Evolutionary conservation across 2,888 invertebrate species (phyloP), one percentile per base, ranked within the genome.

Genomic region (Brachypalpus laphriformis): DNA sequence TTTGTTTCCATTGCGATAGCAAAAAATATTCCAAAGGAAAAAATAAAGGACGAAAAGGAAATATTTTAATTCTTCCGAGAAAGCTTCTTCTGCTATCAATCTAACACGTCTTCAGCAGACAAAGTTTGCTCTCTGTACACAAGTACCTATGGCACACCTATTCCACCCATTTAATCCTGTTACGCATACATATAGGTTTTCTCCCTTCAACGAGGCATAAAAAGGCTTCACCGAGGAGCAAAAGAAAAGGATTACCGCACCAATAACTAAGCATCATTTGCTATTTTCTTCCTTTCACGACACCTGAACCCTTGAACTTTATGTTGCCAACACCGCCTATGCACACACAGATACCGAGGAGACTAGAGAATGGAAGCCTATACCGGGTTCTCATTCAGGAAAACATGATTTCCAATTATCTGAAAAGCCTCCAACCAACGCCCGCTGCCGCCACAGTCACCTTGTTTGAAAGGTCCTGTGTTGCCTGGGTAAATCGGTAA

Each of bases 341-440:
- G 6, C n/a, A 42, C 42, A 37, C 14, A 9, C 18, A n/a, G 28
- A 28, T 28, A 28, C 8, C 25, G 6, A 7, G 42, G 9, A 18
- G 3, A 18, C 11, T 20, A 45, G 20, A 7, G 5, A 9, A n/a
- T n/a, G 37, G 14, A 70, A 75, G 47, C 61, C 68, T 61, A 61
- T 28, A 28, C 40, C 40, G 14, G 22, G 45, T 66, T 49, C 14
- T 6, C 14, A 42, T 70, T 57, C 56, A 56, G 14, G 18, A 18
- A n/a, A 57, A 56, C 72, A 77, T 83, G 80, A 80, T 83, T 80
- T 70, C 51, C 74, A 80, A 83, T 83, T 83, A 74, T 63, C 54
- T 49, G 63, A 56, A 66, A 49, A 77, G 51, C 45, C 47, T 14
- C 16, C 16, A 31, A 18, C 65, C 16, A 18, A 14, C n/a, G n/a